Percentiles rank a stretch among this genome's conserved stretches.
Evolutionary conservation across 2,888 invertebrate genomes (phyloP).

Genomic region (Machimus rusticus): DNA sequence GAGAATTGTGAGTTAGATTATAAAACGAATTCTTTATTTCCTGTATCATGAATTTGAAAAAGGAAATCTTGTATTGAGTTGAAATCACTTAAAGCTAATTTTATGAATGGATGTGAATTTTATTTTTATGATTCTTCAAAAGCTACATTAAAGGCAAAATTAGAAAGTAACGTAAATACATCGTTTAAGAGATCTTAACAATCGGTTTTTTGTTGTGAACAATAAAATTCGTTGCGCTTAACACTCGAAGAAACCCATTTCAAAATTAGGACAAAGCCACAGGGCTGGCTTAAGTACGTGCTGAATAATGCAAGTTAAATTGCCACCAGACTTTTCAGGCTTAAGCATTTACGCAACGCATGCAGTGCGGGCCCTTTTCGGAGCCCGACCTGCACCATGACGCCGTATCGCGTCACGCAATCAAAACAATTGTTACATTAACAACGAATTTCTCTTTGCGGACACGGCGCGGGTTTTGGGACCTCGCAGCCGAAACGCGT

Average conservation of each 20-base stretch:
- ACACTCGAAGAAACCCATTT: neutral
- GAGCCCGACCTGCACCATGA: neutral
- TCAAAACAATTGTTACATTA: slow-evolving; percentile 3
- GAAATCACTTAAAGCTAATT: neutral
- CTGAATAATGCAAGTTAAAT: neutral
- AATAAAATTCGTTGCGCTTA: neutral
- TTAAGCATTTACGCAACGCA: neutral
- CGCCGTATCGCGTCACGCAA: neutral
- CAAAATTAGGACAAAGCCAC: neutral
- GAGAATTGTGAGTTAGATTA: too few relatives aligned
- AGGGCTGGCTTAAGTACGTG: neutral
- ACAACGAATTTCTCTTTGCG: neutral
- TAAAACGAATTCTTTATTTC: too few relatives aligned
- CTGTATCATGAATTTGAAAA: too few relatives aligned
- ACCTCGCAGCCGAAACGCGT: neutral
- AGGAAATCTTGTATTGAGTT: too few relatives aligned
- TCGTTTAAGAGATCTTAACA: neutral
- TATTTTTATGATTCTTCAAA: neutral
- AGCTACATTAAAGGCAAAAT: neutral
- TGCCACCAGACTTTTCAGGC: neutral
- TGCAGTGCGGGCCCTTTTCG: neutral
- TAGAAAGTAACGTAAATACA: neutral
- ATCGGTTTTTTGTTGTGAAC: neutral
- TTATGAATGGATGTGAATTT: neutral
- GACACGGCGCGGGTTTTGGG: neutral